phyloP scores from a whole-genome alignment of 2,797 vertebrate species.

The Fistularia tabacaria region DNA sequence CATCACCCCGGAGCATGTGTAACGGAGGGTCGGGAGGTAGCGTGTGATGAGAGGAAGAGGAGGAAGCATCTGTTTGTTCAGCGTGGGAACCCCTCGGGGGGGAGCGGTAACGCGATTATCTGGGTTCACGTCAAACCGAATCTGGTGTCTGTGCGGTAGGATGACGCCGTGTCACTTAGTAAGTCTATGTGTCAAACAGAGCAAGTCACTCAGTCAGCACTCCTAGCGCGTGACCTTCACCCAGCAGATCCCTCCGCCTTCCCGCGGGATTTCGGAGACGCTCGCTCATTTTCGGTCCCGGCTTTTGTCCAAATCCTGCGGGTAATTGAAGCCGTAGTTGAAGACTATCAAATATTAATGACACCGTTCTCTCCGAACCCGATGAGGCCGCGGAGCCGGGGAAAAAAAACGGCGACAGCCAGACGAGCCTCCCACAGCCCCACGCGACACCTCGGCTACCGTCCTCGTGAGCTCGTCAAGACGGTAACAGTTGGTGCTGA shows the following conservation, averaged over 20 bases:
- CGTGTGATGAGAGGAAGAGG: slow-evolving; percentile 26
- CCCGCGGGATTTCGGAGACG: slow-evolving; percentile 22
- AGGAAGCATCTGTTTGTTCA: slow-evolving; percentile 55
- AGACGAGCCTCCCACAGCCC: too few relatives aligned
- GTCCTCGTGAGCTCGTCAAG: slow-evolving; percentile 1
- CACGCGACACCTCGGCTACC: too few relatives aligned
- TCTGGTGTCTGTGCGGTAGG: slow-evolving; percentile 30
- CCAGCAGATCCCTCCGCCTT: slow-evolving; percentile 14
- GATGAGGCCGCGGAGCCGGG: not conserved
- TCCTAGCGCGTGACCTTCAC: slow-evolving; percentile 37
- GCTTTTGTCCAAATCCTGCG: slow-evolving; percentile 33
- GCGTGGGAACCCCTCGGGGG: slow-evolving; percentile 47
- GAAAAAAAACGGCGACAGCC: too few relatives aligned
- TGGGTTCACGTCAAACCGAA: slow-evolving; percentile 50
- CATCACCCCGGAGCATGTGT: slow-evolving; percentile 63
- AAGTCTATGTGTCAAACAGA: slow-evolving; percentile 32
- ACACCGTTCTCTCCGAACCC: too few relatives aligned
- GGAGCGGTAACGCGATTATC: slow-evolving; percentile 17
- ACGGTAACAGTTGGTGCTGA: slow-evolving; percentile 47
- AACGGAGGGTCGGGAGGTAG: slow-evolving; percentile 30
- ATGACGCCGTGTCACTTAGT: slow-evolving; percentile 36
- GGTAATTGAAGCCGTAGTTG: slow-evolving; percentile 36
- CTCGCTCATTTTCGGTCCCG: slow-evolving; percentile 20
- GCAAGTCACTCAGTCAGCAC: slow-evolving; percentile 24
- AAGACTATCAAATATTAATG: not conserved